phyloP scores from a whole-genome alignment of 37 sponge, comb jelly and placozoan species.

The Halisarca cf. caerulea region DNA sequence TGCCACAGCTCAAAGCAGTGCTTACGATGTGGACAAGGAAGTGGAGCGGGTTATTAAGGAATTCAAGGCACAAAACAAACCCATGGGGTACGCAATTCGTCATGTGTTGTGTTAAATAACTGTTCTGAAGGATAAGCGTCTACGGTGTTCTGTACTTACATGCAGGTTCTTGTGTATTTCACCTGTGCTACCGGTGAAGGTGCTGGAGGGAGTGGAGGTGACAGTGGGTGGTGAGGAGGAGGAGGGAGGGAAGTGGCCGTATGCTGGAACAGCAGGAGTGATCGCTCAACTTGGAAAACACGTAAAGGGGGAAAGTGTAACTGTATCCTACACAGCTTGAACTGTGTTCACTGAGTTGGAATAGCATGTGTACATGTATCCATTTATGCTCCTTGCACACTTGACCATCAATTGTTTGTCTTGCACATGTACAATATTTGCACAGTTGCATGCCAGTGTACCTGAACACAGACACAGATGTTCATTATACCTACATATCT shows the following conservation, averaged over 20 bases:
- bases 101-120: too few relatives aligned
- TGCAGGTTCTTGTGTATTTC: slow-evolving; percentile 83
- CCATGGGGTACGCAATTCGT: slow-evolving; percentile 61
- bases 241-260: slow-evolving; percentile 77
- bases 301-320: slow-evolving; percentile 57
- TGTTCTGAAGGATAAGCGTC: too few relatives aligned
- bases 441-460: too few relatives aligned
- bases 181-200: slow-evolving; percentile 85
- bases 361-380: too few relatives aligned
- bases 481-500: too few relatives aligned
- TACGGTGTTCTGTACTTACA: not conserved
- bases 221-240: slow-evolving; percentile 79
- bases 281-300: slow-evolving; percentile 78
- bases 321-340: slow-evolving; percentile 40
- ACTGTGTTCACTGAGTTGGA: too few relatives aligned
- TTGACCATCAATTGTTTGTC: too few relatives aligned
- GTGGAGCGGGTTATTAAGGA: slow-evolving; percentile 68
- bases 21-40: slow-evolving; percentile 41
- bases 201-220: slow-evolving; percentile 58
- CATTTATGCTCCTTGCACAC: too few relatives aligned
- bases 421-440: too few relatives aligned
- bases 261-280: slow-evolving; percentile 73
- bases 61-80: slow-evolving; percentile 73
- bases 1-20: too few relatives aligned
- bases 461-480: too few relatives aligned